Evolutionary conservation across 2,797 vertebrate species (phyloP), one percentile per base, ranked within the genome.

Genomic region (Prunella strophiata): DNA sequence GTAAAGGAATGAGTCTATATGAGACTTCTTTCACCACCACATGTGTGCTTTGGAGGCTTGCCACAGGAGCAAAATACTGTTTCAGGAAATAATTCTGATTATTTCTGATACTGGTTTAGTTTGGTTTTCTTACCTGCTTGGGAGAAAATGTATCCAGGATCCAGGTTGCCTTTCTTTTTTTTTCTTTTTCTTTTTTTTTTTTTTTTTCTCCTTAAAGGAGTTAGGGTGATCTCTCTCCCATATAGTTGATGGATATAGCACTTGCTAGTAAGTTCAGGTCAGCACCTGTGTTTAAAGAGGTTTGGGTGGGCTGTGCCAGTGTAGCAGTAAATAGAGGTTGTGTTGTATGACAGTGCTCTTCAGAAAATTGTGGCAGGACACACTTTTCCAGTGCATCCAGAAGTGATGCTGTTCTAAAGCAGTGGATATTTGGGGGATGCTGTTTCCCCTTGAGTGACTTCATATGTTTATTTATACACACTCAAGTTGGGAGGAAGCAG

Each of bases 191-290:
- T 18, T 57, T 4, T 2, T 30, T 50, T 0, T 30, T 50, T 0
- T 50, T 0, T 5, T 32, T 10, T 38, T 8, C 7, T 3, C 10
- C 3, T 1, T n/a, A 27, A 73, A 21, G 34, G 48, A 83, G 20
- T 42, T 61, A 30, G 1, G 4, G 5, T 29, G 13, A 3, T 45
- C 11, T 38, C 6, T 30, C 10, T 78, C 16, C 17, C n/a, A 38
- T 13, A 12, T 1, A 71, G 5, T 6, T 47, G 9, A 32, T 80
- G 2, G 4, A 12, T 71, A 29, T 17, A 38, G 27, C 6, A 17
- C 21, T 71, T 82, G 17, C 42, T 82, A 29, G 19, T 77, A 62
- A 89, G n/a, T 40, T 74, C 15, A 45, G n/a, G 7, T 29, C 7
- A 54, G 43, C 45, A 13, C 6, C 11, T 19, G 10, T 77, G 9